Conservation (phyloP, 2,797 vertebrate species). For the Trichosurus vulpecula region DNA sequence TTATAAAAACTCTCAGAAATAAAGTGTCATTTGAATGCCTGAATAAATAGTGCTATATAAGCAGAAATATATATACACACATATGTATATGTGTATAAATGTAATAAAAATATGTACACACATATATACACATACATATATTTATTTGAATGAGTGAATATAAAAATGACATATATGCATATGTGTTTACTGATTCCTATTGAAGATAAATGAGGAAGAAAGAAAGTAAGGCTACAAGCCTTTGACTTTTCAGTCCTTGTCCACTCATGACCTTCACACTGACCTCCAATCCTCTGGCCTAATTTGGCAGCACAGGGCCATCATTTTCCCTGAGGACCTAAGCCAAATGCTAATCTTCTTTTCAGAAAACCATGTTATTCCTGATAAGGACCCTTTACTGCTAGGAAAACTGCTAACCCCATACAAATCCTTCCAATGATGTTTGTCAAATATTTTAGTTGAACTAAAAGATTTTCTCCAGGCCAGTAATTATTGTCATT, state of each 20-base stretch:
- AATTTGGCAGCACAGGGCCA: neutral
- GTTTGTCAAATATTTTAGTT: constrained; percentile 68
- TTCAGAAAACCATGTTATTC: neutral
- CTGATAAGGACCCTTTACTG: constrained; percentile 20
- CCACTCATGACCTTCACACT: neutral
- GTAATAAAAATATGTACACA: too few relatives aligned
- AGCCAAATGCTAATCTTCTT: neutral
- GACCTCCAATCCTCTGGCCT: neutral
- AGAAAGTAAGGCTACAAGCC: neutral
- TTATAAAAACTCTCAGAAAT: neutral
- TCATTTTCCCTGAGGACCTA: neutral
- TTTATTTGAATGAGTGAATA: too few relatives aligned
- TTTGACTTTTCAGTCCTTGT: neutral
- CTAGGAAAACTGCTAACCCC: constrained; percentile 43
- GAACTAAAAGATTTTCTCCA: constrained; percentile 65
- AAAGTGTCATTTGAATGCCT: neutral
- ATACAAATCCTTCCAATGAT: constrained; percentile 55
- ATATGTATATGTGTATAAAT: too few relatives aligned
- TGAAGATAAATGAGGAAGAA: neutral
- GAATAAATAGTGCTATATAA: neutral
- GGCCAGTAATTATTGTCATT: constrained; percentile 68
- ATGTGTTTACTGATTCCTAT: neutral
- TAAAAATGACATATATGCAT: neutral
- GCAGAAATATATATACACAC: neutral
- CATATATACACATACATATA: too few relatives aligned